A percentile compares a stretch with the other conserved stretches of the same genome.
phyloP scores from a whole-genome alignment of 2,113 vertebrate species.

The Poeciliopsis turrubarensis region DNA sequence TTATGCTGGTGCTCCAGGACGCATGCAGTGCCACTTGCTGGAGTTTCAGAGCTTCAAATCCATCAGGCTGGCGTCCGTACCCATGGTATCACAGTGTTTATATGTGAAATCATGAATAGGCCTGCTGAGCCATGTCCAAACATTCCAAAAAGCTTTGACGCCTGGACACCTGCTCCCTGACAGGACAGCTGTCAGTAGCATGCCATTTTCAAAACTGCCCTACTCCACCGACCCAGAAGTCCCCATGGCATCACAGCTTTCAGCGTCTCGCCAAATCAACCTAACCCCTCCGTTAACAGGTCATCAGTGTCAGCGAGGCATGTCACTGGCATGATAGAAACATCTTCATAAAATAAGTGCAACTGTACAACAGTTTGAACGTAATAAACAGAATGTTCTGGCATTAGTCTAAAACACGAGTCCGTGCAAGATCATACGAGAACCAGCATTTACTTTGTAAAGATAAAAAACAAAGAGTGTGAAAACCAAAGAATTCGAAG shows the following conservation, averaged over 20 bases:
- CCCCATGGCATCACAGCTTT: constrained; percentile 38
- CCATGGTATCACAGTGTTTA: constrained; percentile 1
- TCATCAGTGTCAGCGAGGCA: neutral
- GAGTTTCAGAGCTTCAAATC: constrained; percentile 13
- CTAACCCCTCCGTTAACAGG: neutral
- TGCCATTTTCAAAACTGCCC: constrained; percentile 13
- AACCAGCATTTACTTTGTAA: neutral
- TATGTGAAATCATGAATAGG: constrained; percentile 18
- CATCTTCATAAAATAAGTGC: neutral
- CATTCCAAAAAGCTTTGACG: constrained; percentile 11
- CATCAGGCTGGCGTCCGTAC: constrained; percentile 11
- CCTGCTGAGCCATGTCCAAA: constrained; percentile 33
- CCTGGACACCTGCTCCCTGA: constrained; percentile 9
- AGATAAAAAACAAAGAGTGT: neutral
- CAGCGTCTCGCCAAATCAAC: constrained; percentile 20
- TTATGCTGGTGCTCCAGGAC: constrained; percentile 41
- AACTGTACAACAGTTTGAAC: neutral
- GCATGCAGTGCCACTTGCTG: constrained; percentile 28
- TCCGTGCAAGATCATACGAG: neutral
- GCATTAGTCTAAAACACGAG: neutral
- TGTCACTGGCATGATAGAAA: neutral
- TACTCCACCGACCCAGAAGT: constrained; percentile 21
- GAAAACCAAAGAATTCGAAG: neutral
- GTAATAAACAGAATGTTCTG: neutral
- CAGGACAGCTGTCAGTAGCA: constrained; percentile 56